Conservation (phyloP, 1,140 invertebrate genomes). For the Popillia japonica region DNA sequence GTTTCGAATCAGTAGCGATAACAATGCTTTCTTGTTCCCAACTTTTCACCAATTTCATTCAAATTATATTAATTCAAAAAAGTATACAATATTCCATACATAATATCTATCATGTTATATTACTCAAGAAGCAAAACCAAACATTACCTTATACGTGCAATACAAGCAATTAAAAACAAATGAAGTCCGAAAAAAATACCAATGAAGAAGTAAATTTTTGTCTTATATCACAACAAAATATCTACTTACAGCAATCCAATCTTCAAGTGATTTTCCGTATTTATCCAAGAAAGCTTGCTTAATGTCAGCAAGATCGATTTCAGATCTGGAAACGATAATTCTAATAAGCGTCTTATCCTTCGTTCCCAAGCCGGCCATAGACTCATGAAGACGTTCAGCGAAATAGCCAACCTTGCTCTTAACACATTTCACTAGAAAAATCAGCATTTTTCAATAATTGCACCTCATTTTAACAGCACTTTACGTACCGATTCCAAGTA, state of each 20-base stretch:
- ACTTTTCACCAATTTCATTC: too few relatives aligned
- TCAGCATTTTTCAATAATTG: not conserved
- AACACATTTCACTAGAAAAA: conserved; percentile 79
- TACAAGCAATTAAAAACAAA: too few relatives aligned
- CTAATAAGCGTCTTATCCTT: conserved; percentile 90
- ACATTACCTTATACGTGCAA: too few relatives aligned
- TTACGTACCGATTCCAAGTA: conserved; percentile 82
- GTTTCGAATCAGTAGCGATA: too few relatives aligned
- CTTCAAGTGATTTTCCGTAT: conserved; percentile 84
- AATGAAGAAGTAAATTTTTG: not conserved
- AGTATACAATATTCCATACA: too few relatives aligned
- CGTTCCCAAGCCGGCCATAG: conserved; percentile 90
- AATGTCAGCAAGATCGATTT: conserved; percentile 91
- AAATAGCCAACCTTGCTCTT: conserved; percentile 93
- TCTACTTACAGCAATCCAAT: conserved; percentile 81
- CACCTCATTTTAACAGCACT: not conserved
- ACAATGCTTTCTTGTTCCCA: too few relatives aligned
- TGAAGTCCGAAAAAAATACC: too few relatives aligned
- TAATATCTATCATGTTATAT: too few relatives aligned
- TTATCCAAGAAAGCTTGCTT: conserved; percentile 87
- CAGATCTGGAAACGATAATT: conserved; percentile 88
- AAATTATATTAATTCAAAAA: too few relatives aligned
- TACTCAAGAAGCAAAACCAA: too few relatives aligned
- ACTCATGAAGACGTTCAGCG: conserved; percentile 87
- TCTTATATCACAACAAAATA: not conserved